These are phyloP conservation scores for Campaea margaritaria DNA, from an alignment of 2,888 invertebrate species.

Conservation along the genomic window DNA sequence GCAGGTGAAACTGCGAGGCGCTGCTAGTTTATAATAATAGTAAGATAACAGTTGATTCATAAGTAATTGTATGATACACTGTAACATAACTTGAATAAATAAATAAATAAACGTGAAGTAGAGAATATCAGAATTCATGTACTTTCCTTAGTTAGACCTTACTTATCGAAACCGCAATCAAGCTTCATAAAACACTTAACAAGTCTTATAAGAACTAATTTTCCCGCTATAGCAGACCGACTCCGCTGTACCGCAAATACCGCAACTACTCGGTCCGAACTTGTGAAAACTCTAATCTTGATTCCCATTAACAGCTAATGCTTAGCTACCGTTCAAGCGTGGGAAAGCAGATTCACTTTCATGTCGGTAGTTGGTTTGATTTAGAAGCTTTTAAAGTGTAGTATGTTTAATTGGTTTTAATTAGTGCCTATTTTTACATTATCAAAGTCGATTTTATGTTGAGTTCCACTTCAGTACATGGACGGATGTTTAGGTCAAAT, in stretches of 20 bases:
- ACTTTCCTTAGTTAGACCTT: not conserved
- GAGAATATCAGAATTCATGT: not conserved
- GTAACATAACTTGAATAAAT: too few relatives aligned
- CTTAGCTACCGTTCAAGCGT: conserved; percentile 21
- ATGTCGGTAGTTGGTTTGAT: not conserved
- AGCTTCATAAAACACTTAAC: not conserved
- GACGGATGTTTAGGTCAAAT: too few relatives aligned
- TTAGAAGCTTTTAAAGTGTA: too few relatives aligned
- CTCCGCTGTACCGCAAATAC: conserved; percentile 19
- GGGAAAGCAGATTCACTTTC: conserved; percentile 36
- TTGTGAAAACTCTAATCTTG: conserved; percentile 7
- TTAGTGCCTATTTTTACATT: too few relatives aligned
- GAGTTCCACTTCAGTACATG: too few relatives aligned
- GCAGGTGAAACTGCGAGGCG: too few relatives aligned
- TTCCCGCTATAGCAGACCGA: not conserved
- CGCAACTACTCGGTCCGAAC: conserved; percentile 8
- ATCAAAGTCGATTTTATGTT: too few relatives aligned
- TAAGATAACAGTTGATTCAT: too few relatives aligned
- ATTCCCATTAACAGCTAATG: conserved; percentile 8
- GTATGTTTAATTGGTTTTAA: too few relatives aligned
- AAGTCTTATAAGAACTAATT: conserved; percentile 9
- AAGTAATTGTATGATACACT: too few relatives aligned
- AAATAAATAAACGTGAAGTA: too few relatives aligned
- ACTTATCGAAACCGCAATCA: not conserved
- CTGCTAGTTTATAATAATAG: too few relatives aligned